phyloP scores from a whole-genome alignment of 2,888 invertebrate genomes.

The Serripes groenlandicus region DNA sequence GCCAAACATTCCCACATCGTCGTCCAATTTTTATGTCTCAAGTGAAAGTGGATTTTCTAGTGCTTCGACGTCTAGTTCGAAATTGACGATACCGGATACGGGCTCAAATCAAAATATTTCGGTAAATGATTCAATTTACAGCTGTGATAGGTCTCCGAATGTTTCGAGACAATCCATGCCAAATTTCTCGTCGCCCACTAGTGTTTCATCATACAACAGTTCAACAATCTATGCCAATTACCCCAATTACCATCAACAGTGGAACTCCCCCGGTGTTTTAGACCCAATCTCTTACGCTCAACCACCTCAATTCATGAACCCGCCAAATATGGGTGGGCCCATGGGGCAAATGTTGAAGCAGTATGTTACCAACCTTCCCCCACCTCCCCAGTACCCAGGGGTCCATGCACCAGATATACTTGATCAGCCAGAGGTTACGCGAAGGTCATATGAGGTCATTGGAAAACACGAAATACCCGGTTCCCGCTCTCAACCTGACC shows the following conservation, averaged over 20 bases:
- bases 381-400: conserved; percentile 84
- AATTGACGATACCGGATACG: conserved; percentile 48
- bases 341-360: conserved; percentile 61
- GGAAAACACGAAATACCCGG: conserved; percentile 73
- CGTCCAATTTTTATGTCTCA: conserved; percentile 61
- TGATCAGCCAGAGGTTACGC: conserved; percentile 66
- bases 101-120: conserved; percentile 39
- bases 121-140: conserved; percentile 37
- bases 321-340: background rate
- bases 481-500: conserved; percentile 94
- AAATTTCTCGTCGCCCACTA: conserved; percentile 56
- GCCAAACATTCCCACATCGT: background rate
- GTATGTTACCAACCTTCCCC: conserved; percentile 78
- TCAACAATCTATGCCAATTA: conserved; percentile 67
- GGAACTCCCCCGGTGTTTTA: conserved; percentile 25
- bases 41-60: conserved; percentile 68
- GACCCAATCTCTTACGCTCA: conserved; percentile 32
- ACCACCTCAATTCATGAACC: conserved; percentile 11
- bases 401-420: conserved; percentile 44
- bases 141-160: conserved; percentile 52
- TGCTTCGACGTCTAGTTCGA: conserved; percentile 65
- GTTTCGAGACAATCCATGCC: conserved; percentile 40
- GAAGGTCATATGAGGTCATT: conserved; percentile 75
- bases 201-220: conserved; percentile 62
- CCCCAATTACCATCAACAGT: too few species aligned